Evolutionary conservation across 1,140 invertebrate genomes (phyloP), one percentile per base, ranked within the genome.

Genomic region (Stratiolaelaps scimitus): DNA sequence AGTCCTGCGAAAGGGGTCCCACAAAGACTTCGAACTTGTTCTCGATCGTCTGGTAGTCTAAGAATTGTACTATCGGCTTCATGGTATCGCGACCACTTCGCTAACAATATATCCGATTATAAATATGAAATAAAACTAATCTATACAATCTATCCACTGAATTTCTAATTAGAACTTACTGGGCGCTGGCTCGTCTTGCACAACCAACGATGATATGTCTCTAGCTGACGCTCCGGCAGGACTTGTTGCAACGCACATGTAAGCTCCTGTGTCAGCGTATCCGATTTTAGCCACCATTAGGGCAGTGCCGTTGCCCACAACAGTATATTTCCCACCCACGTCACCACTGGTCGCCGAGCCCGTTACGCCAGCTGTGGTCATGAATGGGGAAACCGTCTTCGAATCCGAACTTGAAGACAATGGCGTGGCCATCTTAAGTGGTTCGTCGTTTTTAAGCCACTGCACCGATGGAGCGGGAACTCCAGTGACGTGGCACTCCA

Each of bases 231-330:
- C 76, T 5, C 85, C 85, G 0, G 84, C 85, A 45, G 81, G 77
- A 72, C 83, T 87, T 15, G 79, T 81, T 0, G 83, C 85, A 71
- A 83, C 81, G 72, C 86, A 88, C 82, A 86, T 86, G 74, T 87
- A 88, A 1, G 84, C 83, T 5, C 85, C 86, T 0, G 84, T 85
- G 73, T 86, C 84, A 1, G 83, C 81, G 71, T 84, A 86, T 60
- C 79, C 80, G 56, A 86, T 84, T 64, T 82, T 80, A 53, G 78
- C 78, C 10, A 87, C 79, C 29, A 81, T 78, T 34, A 88, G 74
- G 45, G 82, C 82, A 1, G 84, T 85, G 28, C 84, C 84, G 69
- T 85, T 84, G n/a, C 74, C 76, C 76, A 69, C 46, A 72, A 69
- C 10, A 53, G 69, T 53, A 64, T 15, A 68, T 1, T 60, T 60